Conservation (phyloP, 2,888 invertebrate genomes). For the Malthinus seriepunctatus region DNA sequence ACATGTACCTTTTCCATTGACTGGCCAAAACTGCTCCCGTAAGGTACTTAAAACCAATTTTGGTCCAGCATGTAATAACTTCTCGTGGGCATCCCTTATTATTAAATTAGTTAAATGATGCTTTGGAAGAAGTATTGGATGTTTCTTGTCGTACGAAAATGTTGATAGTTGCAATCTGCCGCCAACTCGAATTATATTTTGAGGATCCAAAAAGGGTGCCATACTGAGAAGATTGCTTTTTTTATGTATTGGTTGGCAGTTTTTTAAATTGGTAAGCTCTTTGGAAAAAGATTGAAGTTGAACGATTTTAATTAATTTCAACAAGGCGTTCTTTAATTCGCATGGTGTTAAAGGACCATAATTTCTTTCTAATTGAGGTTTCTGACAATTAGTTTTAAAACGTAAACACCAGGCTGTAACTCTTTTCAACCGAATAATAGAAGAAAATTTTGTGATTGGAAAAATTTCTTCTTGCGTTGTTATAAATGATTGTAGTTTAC, state of each 20-base stretch:
- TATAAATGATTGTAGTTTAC: neutral
- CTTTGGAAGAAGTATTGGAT: conserved; percentile 26
- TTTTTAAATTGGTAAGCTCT: neutral
- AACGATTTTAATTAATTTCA: neutral
- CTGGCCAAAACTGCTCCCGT: too few species aligned
- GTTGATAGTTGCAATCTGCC: conserved; percentile 26
- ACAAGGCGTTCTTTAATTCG: neutral
- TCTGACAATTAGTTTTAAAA: neutral
- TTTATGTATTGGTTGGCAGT: too few species aligned
- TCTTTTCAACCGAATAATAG: conserved; percentile 8
- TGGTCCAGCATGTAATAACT: conserved; percentile 26
- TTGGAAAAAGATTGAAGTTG: neutral
- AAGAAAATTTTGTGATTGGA: conserved; percentile 6
- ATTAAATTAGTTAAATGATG: conserved; percentile 21
- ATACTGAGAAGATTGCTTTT: conserved; percentile 5
- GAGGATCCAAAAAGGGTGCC: conserved; percentile 24
- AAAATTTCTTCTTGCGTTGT: neutral
- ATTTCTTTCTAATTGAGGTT: neutral
- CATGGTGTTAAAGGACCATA: neutral
- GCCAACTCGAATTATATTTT: conserved; percentile 30
- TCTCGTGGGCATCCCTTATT: conserved; percentile 7
- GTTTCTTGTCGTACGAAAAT: conserved; percentile 18
- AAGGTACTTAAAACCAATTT: conserved; percentile 18
- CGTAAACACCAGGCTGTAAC: conserved; percentile 4
- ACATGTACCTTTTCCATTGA: too few species aligned